Percentiles rank a stretch among this genome's conserved stretches.
phyloP scores from a whole-genome alignment of 2,888 invertebrate genomes.

The Macaria notata region DNA sequence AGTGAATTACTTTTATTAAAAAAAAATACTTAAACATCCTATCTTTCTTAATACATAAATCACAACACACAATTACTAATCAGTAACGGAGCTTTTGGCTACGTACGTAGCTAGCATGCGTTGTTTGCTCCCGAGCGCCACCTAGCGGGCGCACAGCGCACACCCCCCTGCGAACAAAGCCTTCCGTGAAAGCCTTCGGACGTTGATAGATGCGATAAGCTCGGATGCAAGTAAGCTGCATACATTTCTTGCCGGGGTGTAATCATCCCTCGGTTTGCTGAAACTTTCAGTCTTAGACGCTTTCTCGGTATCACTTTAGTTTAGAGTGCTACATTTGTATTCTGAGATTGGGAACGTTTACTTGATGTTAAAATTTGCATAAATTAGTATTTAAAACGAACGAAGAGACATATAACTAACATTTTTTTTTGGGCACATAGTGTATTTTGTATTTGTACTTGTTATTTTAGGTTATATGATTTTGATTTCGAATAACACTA shows the following conservation, averaged over 20 bases:
- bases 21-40: no score
- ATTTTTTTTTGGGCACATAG: no score
- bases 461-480: no score
- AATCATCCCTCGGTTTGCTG: constrained; percentile 24
- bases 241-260: constrained; percentile 67
- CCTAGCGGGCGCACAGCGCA: constrained; percentile 34
- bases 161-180: constrained; percentile 62
- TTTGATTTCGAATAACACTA: no score
- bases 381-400: no score
- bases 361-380: no score
- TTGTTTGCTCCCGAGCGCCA: constrained; percentile 42
- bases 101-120: constrained; percentile 43
- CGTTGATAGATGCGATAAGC: constrained; percentile 78
- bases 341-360: no score
- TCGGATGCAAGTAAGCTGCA: constrained; percentile 80
- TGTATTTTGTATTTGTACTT: no score
- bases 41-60: no score
- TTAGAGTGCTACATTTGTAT: constrained; percentile 3
- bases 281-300: constrained; percentile 21
- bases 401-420: no score
- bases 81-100: background rate
- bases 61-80: no score
- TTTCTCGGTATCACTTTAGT: constrained; percentile 7
- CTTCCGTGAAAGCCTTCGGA: constrained; percentile 50
- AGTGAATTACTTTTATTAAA: no score